A percentile compares a stretch with the other conserved stretches of the same genome.
These are phyloP conservation scores for Babyrousa celebensis DNA, from an alignment of 2,797 vertebrate species.

Conservation along the genomic window DNA sequence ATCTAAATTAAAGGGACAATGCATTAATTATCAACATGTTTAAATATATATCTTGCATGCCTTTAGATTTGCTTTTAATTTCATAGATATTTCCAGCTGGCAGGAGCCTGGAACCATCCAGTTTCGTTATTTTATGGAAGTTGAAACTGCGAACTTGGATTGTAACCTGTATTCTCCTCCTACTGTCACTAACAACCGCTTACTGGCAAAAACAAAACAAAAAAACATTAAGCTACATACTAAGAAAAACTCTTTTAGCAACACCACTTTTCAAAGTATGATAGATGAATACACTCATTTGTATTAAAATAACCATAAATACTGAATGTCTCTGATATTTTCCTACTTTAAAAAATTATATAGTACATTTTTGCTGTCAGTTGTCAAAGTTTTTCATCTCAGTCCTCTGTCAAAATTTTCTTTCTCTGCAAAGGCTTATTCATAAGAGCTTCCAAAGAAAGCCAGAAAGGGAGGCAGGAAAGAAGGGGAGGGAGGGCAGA, in stretches of 20 bases:
- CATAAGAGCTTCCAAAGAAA: neutral
- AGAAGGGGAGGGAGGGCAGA: neutral
- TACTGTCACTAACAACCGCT: neutral
- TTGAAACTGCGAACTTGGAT: neutral
- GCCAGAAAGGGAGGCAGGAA: too few relatives aligned
- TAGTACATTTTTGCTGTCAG: neutral
- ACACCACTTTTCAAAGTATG: neutral
- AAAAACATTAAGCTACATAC: neutral
- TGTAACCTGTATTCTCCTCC: neutral
- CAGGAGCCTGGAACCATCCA: neutral
- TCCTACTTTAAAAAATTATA: neutral
- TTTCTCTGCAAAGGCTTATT: neutral
- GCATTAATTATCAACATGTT: neutral
- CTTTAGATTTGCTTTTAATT: constrained; percentile 68
- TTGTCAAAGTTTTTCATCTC: neutral
- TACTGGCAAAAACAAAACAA: too few relatives aligned
- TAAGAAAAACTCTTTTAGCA: neutral
- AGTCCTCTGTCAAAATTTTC: neutral
- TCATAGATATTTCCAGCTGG: neutral
- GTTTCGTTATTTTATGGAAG: constrained; percentile 37
- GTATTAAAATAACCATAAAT: neutral
- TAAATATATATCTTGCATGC: neutral
- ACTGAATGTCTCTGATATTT: neutral
- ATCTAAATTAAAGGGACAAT: constrained; percentile 77
- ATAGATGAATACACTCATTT: neutral